phyloP scores from a whole-genome alignment of 2,888 invertebrate species.

The Sericinus montela region DNA sequence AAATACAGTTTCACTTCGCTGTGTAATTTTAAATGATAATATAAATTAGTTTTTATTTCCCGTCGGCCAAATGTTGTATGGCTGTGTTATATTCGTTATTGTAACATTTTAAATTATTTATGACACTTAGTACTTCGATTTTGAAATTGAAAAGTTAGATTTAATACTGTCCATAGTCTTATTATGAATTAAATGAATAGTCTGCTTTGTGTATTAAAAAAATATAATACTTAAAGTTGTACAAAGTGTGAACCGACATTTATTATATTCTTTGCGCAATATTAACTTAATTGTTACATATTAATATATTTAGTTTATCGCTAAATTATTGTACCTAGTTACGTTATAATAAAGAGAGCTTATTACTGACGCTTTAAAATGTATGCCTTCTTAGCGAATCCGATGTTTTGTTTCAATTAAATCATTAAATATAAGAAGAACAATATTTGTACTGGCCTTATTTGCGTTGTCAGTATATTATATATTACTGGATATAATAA shows the following conservation, averaged over 20 bases:
- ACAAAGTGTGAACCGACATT: too few species aligned
- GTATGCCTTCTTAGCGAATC: conserved; percentile 8
- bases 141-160: not conserved
- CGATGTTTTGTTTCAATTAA: conserved; percentile 18
- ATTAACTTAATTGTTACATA: conserved; percentile 6
- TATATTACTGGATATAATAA: too few species aligned
- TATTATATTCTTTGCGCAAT: too few species aligned
- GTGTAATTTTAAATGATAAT: conserved; percentile 1
- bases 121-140: conserved; percentile 22
- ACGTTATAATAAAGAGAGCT: conserved; percentile 56
- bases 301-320: conserved; percentile 36
- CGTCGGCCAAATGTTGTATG: conserved; percentile 52
- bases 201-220: too few species aligned
- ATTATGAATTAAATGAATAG: too few species aligned
- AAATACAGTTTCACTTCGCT: too few species aligned
- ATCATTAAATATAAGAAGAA: not conserved
- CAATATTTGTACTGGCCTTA: not conserved
- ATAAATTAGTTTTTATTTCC: conserved; percentile 13
- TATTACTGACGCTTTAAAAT: conserved; percentile 54
- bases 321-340: conserved; percentile 40
- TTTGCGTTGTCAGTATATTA: not conserved
- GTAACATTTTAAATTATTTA: conserved; percentile 29
- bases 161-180: not conserved
- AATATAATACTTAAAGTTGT: too few species aligned
- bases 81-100: conserved; percentile 47